Evolutionary conservation across 2,888 invertebrate genomes (phyloP), one percentile per base, ranked within the genome.

Genomic region (Platerodrilus igneus): DNA sequence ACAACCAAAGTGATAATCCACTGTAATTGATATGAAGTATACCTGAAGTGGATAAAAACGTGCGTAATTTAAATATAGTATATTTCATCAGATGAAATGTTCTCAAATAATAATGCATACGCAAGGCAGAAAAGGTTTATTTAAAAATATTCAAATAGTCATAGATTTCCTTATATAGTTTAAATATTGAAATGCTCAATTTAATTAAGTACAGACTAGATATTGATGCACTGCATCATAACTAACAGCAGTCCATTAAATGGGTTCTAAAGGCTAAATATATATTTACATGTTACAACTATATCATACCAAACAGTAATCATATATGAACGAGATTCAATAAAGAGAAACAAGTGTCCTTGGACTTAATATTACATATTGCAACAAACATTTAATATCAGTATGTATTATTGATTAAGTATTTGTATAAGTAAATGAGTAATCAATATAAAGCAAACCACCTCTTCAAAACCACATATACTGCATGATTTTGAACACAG

Each of bases 151-250:
- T 43, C 39, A 47, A 52, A 49, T 50, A 55, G 51, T 52, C 51
- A 53, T 53, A 53, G 53, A 53, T 53, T 53, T 41, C 45, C 48
- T 47, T 34, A 35, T 47, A 44, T 55, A n/a, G n/a, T n/a, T n/a
- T n/a, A n/a, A n/a, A 52, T 48, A 55, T 52, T 53, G 58, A 61
- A 59, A 59, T 56, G 55, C 57, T 58, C 52, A 55, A 57, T n/a
- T n/a, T n/a, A 60, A 57, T 60, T 62, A 66, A 64, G 63, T 66
- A 64, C 62, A 66, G 66, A 66, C 66, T 66, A 66, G 66, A 64
- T 59, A 62, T 59, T 56, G 62, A 63, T 58, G 64, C 62, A 58
- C 55, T 47, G 63, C 63, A 62, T 57, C 61, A 40, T 53, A 57
- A 56, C 58, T 62, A 61, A 62, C 57, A 59, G 59, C 58, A 57